Percentiles rank a stretch among this genome's conserved stretches.
These are phyloP conservation scores for Dysmachus trigonus DNA, from an alignment of 2,888 invertebrate species.

Conservation along the genomic window DNA sequence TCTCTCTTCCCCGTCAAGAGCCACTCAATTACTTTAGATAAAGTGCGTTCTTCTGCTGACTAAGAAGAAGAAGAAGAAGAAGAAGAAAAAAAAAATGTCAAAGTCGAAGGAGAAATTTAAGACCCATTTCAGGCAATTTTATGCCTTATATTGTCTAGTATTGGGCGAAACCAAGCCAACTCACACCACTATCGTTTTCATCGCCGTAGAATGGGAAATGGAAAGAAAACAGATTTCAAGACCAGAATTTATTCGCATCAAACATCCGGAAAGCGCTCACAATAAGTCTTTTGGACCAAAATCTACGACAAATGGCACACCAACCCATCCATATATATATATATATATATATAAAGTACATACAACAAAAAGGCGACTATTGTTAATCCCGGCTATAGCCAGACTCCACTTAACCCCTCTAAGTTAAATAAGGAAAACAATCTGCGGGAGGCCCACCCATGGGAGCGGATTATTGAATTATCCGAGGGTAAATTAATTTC, in stretches of 20 bases:
- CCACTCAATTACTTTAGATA: neutral
- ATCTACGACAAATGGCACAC: neutral
- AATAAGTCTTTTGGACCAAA: neutral
- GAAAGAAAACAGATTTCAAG: constrained; percentile 25
- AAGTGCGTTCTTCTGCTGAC: neutral
- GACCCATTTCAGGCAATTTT: neutral
- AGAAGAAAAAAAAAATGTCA: neutral
- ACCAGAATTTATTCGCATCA: constrained; percentile 19
- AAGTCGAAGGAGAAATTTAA: neutral
- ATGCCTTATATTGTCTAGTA: neutral
- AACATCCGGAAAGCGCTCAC: neutral
- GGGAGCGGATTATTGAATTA: constrained; percentile 10
- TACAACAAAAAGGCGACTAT: neutral
- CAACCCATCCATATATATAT: no score
- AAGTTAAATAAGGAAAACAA: constrained; percentile 23
- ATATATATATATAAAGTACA: no score
- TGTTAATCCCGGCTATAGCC: neutral
- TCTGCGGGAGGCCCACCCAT: neutral
- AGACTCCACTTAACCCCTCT: neutral
- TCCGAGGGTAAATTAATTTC: constrained; percentile 19
- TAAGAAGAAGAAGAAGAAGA: neutral
- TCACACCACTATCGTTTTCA: no score
- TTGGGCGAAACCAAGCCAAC: neutral
- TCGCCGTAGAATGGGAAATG: neutral
- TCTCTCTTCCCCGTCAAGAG: neutral